A percentile compares a stretch with the other conserved stretches of the same genome.
These are phyloP conservation scores for Ophion slaviceki DNA, from an alignment of 2,888 invertebrate species.

Conservation along the genomic window DNA sequence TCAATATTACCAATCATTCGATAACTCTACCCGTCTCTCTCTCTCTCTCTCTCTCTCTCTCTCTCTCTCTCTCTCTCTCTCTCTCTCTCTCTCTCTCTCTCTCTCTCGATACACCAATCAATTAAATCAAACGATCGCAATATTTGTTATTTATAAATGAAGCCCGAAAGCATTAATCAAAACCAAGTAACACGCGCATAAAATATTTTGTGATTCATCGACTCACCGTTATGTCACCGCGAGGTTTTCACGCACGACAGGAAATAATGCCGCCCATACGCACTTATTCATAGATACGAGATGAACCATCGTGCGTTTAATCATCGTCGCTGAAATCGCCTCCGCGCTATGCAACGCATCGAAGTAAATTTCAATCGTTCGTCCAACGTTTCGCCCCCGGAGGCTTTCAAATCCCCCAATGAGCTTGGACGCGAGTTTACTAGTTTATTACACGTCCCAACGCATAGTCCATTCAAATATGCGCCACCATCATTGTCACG, in stretches of 20 bases:
- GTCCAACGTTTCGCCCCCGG: neutral
- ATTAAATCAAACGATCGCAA: neutral
- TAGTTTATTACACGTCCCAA: constrained; percentile 35
- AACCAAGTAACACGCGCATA: constrained; percentile 5
- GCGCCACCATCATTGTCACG: neutral
- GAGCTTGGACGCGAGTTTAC: constrained; percentile 44
- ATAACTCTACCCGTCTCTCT: too few relatives aligned
- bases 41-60: neutral
- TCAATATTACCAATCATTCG: too few relatives aligned
- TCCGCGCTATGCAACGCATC: constrained; percentile 24
- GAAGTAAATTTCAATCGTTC: constrained; percentile 59
- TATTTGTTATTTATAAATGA: neutral
- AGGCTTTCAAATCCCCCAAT: constrained; percentile 45
- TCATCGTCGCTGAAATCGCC: constrained; percentile 46
- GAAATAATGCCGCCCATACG: constrained; percentile 3
- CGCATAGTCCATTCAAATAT: neutral
- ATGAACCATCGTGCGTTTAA: constrained; percentile 40
- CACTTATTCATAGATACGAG: constrained; percentile 5
- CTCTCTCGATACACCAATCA: neutral
- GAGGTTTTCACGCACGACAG: constrained; percentile 11
- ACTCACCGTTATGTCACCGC: neutral
- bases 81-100: neutral
- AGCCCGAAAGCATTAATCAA: constrained; percentile 13
- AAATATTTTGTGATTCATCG: neutral
- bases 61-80: neutral